Evolutionary conservation across 2,888 invertebrate genomes (phyloP).

Genomic region (Dryocosmus kuriphilus): DNA sequence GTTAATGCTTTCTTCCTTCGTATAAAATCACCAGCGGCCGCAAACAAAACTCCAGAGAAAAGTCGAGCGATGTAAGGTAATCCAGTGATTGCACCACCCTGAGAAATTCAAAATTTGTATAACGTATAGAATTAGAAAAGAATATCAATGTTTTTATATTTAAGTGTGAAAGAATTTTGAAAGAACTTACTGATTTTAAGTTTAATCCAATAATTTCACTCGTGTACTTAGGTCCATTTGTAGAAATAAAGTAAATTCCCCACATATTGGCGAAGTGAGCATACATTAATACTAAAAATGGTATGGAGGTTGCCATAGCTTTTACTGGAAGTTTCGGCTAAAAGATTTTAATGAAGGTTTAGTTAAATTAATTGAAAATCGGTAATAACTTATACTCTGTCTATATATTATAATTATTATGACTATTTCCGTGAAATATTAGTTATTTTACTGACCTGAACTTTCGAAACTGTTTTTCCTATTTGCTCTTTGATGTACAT

Average conservation of each 20-base stretch:
- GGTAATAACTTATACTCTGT: too few species aligned
- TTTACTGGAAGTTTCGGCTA: constrained; percentile 85
- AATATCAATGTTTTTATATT: not conserved
- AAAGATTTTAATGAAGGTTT: constrained; percentile 58
- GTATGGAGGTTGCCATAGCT: constrained; percentile 82
- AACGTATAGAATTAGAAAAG: not conserved
- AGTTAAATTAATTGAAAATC: not conserved
- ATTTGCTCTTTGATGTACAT: constrained; percentile 80
- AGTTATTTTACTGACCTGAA: constrained; percentile 61
- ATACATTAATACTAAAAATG: constrained; percentile 84
- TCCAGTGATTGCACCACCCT: constrained; percentile 86
- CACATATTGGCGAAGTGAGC: constrained; percentile 89
- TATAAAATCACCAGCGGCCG: constrained; percentile 85
- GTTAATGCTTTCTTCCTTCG: constrained; percentile 78
- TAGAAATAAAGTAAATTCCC: constrained; percentile 89
- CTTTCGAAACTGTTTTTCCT: constrained; percentile 70
- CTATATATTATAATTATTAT: too few species aligned
- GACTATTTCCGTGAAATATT: too few species aligned
- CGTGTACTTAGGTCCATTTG: constrained; percentile 88
- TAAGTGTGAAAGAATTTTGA: not conserved
- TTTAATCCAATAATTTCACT: constrained; percentile 87
- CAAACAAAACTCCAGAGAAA: constrained; percentile 85
- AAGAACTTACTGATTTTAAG: constrained; percentile 77
- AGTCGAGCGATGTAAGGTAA: constrained; percentile 87
- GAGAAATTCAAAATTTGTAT: constrained; percentile 56